Evolutionary conservation across 1,140 invertebrate species (phyloP), one percentile per base, ranked within the genome.

Genomic region (Aphelinus atriplicis): DNA sequence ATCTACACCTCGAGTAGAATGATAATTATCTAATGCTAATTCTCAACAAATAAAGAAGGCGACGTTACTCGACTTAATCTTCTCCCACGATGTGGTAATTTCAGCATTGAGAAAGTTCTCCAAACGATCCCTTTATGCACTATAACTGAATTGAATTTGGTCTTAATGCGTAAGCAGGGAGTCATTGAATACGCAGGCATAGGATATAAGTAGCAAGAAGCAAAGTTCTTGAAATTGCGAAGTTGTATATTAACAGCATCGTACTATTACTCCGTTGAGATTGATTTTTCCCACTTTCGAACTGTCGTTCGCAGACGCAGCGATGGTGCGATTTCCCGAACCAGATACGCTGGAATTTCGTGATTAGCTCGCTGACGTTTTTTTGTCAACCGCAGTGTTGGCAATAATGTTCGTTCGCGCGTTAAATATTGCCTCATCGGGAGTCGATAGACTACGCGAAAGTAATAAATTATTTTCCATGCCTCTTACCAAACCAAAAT

Each of bases 371-470:
- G 73, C 53, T 66, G 47, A n/a, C 9, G 77, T 80, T 82, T 81
- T 83, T 81, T 82, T 80, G 80, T 78, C 74, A 65, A 53, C 69
- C 4, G 47, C 53, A 60, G 77, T 62, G 81, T 86, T 86, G 80
- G 83, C 83, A 83, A 85, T 85, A 86, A 83, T 86, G 83, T 80
- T 84, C 84, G 84, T 82, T 85, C 76, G 84, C 82, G 85, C 84
- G 85, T 85, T 83, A 72, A 84, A 82, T 83, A 82, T 87, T 87
- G 81, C 84, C 80, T 81, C 84, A 86, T 81, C 81, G 77, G 64
- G 76, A 71, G 7, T 71, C 74, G 53, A 66, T 58, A 3, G 26
- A 50, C 47, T 50, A 45, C 67, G 67, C 55, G 42, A 63, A 75
- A 75, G 53, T 58, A 9, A 58, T 6, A 26, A 26, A 26, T 26